Evolutionary conservation across 1,140 invertebrate species (phyloP).

Genomic region (Colletes gigas): DNA sequence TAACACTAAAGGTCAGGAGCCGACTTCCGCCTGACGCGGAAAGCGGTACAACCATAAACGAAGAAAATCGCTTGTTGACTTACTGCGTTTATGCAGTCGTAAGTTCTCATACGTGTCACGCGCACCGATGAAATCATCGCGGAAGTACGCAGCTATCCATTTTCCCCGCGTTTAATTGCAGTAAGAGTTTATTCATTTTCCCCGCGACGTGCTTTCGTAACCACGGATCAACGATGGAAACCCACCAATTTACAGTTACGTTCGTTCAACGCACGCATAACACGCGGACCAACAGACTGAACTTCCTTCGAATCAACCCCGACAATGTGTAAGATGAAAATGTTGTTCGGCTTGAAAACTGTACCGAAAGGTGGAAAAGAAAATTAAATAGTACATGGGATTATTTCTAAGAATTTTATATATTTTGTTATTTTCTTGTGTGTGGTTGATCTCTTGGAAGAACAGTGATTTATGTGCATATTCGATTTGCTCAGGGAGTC

Average conservation of each 20-base stretch:
- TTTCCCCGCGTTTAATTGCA: slow-evolving; percentile 13
- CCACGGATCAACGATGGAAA: slow-evolving; percentile 1
- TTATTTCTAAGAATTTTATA: too few relatives aligned
- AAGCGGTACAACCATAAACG: not conserved
- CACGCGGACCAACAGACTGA: not conserved
- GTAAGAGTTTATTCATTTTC: slow-evolving; percentile 26
- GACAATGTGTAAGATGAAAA: too few relatives aligned
- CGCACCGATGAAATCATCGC: slow-evolving; percentile 1
- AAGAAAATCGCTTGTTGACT: not conserved
- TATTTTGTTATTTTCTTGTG: too few relatives aligned
- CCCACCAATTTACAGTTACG: slow-evolving; percentile 13
- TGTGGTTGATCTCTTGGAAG: too few relatives aligned
- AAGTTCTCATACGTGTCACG: not conserved
- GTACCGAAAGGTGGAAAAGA: not conserved
- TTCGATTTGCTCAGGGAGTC: too few relatives aligned
- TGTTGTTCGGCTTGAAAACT: too few relatives aligned
- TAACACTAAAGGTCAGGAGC: not conserved
- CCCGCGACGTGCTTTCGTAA: slow-evolving; percentile 13
- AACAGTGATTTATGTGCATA: too few relatives aligned
- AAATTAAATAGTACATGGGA: not conserved
- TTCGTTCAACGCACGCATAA: not conserved
- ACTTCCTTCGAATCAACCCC: too few relatives aligned
- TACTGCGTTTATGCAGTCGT: not conserved
- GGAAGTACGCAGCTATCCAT: slow-evolving; percentile 19
- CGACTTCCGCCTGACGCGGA: not conserved